Evolutionary conservation across 2,113 vertebrate genomes (phyloP), one percentile per base, ranked within the genome.

Genomic region (Lagopus leucura): DNA sequence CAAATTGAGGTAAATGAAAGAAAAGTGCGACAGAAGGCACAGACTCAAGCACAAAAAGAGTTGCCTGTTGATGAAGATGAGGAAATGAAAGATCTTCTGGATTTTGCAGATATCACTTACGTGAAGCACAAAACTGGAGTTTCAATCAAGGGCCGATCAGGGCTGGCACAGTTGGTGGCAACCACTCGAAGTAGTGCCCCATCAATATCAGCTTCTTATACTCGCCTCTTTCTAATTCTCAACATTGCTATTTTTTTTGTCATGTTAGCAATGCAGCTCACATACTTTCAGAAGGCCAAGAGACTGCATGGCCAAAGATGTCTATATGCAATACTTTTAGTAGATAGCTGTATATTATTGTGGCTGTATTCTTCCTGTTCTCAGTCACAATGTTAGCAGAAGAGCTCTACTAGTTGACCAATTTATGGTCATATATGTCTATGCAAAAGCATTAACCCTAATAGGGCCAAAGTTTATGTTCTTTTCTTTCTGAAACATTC

Each of bases 331-430:
- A 97, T 99, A 92, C 98, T 99, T 22, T 96, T 99, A 58, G 95
- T 98, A 42, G 99, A 99, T 94, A 98, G 98, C 97, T 99, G 98
- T 97, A 98, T 99, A 93, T 97, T 99, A 96, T 93, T 99, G 85
- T 99, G 98, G 97, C 97, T 99, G 58, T 99, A 99, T 95, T 99
- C 99, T 8, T 99, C 99, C 52, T 99, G 99, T 98, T 99, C 99
- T 80, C 98, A 98, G 90, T 96, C 98, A 21, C 98, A 99, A 97
- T 99, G 99, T 94, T 99, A 98, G 96, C 92, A 60, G 66, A 94
- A 82, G 82, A 96, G 83, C 82, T 89, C 65, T 89, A 72, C 69
- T 91, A 73, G 92, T 90, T 36, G 72, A 95, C 91, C 82, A 79
- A 93, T 96, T 95, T 94, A 85, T 95, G 96, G 89, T 96, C 91